Evolutionary conservation across 2,113 vertebrate species (phyloP).

Genomic region (Tenrec ecaudatus): DNA sequence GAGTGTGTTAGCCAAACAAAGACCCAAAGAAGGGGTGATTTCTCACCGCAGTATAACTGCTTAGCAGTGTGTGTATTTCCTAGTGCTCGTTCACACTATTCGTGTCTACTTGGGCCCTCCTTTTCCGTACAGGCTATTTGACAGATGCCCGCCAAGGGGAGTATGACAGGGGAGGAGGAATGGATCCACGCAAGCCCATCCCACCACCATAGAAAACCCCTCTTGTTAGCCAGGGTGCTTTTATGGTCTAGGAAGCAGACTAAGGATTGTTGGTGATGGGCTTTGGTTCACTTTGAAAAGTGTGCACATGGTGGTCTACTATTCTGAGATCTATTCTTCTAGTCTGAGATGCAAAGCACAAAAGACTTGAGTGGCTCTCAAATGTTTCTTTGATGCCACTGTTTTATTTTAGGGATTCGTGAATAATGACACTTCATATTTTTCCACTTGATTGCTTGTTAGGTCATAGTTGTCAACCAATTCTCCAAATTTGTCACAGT

Average conservation of each 20-base stretch:
- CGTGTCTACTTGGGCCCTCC: not conserved
- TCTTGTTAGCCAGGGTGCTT: constrained; percentile 14
- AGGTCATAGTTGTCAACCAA: constrained; percentile 1
- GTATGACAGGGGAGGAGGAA: not conserved
- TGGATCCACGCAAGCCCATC: not conserved
- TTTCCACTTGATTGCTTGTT: not conserved
- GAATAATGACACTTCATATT: not conserved
- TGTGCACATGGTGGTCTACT: not conserved
- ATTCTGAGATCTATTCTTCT: not conserved
- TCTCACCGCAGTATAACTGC: not conserved
- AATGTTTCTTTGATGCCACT: constrained; percentile 25
- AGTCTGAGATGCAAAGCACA: not conserved
- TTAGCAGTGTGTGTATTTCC: not conserved
- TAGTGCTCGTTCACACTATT: not conserved
- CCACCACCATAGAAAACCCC: not conserved
- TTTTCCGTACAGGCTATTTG: not conserved
- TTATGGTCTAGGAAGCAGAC: constrained; percentile 27
- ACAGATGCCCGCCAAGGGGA: not conserved
- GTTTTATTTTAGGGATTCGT: constrained; percentile 12
- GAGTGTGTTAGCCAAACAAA: not conserved
- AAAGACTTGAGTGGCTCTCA: constrained; percentile 14
- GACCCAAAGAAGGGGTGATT: not conserved
- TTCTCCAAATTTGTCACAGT: not conserved
- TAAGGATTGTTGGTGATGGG: not conserved
- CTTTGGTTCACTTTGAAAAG: constrained; percentile 55